Evolutionary conservation across 2,888 invertebrate genomes (phyloP).

Genomic region (Heliconius hortense): DNA sequence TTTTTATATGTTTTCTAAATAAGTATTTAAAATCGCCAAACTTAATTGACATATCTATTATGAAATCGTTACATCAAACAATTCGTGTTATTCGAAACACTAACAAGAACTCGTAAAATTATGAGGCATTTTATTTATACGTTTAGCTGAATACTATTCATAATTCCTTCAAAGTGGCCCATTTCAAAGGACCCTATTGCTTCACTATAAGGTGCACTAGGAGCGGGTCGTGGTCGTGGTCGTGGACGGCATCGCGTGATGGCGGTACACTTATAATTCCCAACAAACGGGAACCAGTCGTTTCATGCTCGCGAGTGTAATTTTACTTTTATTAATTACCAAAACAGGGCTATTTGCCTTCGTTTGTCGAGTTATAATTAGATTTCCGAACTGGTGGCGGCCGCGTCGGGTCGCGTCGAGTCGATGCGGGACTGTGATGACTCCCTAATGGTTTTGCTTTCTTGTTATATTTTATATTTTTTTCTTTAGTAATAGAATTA

Average conservation of each 20-base stretch:
- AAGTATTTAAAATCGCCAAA: neutral
- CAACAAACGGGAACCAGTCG: slow-evolving; percentile 38
- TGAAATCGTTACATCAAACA: slow-evolving; percentile 20
- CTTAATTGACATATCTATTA: slow-evolving; percentile 10
- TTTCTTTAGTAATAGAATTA: slow-evolving; percentile 24
- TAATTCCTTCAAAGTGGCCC: slow-evolving; percentile 6
- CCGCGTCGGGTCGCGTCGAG: slow-evolving; percentile 23
- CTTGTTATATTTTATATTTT: slow-evolving; percentile 30
- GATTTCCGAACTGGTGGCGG: slow-evolving; percentile 47
- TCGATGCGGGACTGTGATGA: slow-evolving; percentile 32
- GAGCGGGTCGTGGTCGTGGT: neutral
- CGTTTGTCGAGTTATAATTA: slow-evolving; percentile 48
- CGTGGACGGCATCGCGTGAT: slow-evolving; percentile 41
- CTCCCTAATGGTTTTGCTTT: slow-evolving; percentile 42
- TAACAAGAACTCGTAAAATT: slow-evolving; percentile 24
- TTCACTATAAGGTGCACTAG: neutral
- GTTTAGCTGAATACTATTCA: slow-evolving; percentile 7
- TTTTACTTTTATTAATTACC: slow-evolving; percentile 50
- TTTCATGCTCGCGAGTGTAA: slow-evolving; percentile 41
- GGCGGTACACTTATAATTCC: slow-evolving; percentile 39
- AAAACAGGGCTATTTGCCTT: slow-evolving; percentile 46
- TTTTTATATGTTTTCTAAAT: neutral
- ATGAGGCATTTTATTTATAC: slow-evolving; percentile 18
- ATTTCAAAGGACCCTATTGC: neutral
- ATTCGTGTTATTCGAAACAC: slow-evolving; percentile 14